Evolutionary conservation across 2,797 vertebrate genomes (phyloP).

Genomic region (Coccyzus lansbergi): DNA sequence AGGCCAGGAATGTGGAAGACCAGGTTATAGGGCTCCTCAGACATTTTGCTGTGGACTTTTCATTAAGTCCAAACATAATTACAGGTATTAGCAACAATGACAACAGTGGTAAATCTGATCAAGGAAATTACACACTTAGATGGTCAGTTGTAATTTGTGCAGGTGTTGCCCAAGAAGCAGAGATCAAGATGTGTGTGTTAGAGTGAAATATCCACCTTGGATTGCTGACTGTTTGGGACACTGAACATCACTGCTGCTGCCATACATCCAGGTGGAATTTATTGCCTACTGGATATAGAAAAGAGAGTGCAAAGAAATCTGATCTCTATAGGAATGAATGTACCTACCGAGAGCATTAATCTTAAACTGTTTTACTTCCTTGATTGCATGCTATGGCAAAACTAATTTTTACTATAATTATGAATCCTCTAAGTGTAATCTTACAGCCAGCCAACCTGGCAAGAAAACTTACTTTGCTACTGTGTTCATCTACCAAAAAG

Average conservation of each 20-base stretch:
- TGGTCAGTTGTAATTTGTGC: not conserved
- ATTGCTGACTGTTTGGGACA: not conserved
- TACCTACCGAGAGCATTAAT: not conserved
- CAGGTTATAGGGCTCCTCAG: not conserved
- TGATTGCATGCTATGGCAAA: not conserved
- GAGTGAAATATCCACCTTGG: not conserved
- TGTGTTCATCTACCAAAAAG: slow-evolving; percentile 28
- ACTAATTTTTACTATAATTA: slow-evolving; percentile 21
- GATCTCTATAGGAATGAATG: not conserved
- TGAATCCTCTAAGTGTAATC: slow-evolving; percentile 5
- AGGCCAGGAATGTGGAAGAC: slow-evolving; percentile 42
- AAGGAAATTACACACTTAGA: slow-evolving; percentile 24
- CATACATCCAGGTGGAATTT: not conserved
- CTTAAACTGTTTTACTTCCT: not conserved
- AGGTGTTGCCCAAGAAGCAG: not conserved
- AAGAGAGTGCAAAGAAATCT: not conserved
- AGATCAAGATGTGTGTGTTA: not conserved
- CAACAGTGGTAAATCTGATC: not conserved
- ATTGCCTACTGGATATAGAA: not conserved
- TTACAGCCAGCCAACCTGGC: not conserved
- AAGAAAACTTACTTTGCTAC: not conserved
- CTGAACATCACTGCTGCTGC: not conserved
- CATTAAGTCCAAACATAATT: slow-evolving; percentile 35
- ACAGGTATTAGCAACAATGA: slow-evolving; percentile 38
- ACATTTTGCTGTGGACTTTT: slow-evolving; percentile 26